Percentiles rank a stretch among this genome's conserved stretches.
Conservation (phyloP, 2,113 vertebrate species). For the Anoura caudifer region DNA sequence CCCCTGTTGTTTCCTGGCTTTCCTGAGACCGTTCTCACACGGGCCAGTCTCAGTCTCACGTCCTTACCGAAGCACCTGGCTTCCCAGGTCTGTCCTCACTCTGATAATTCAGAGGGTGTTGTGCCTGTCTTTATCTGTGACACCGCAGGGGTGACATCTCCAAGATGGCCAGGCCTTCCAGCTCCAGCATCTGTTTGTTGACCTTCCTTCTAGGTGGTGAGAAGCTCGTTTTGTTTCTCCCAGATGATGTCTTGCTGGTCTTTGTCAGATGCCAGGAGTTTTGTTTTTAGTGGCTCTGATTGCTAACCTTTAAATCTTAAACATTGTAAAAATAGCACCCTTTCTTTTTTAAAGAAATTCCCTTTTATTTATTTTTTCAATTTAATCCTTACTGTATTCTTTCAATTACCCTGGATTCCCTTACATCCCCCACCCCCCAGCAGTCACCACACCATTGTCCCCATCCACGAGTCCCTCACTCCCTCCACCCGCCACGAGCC, state of each 20-base stretch:
- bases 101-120: background rate
- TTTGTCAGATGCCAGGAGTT: background rate
- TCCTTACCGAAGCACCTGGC: background rate
- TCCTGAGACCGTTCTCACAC: background rate
- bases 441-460: too few species aligned
- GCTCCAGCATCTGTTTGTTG: background rate
- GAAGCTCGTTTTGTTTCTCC: background rate
- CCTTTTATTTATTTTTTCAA: too few species aligned
- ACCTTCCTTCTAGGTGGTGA: background rate
- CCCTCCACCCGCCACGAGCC: too few species aligned
- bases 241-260: background rate
- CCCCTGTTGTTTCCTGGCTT: background rate
- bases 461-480: too few species aligned
- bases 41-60: background rate
- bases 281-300: background rate
- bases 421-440: too few species aligned
- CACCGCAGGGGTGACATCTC: background rate
- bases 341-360: background rate
- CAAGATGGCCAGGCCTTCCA: background rate
- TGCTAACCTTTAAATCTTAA: slow-evolving; percentile 1
- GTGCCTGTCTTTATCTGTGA: background rate
- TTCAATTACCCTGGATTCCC: too few species aligned
- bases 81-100: background rate
- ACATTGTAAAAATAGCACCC: background rate
- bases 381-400: too few species aligned